Conservation (phyloP, 2,113 vertebrate genomes). For the Pithys albifrons region DNA sequence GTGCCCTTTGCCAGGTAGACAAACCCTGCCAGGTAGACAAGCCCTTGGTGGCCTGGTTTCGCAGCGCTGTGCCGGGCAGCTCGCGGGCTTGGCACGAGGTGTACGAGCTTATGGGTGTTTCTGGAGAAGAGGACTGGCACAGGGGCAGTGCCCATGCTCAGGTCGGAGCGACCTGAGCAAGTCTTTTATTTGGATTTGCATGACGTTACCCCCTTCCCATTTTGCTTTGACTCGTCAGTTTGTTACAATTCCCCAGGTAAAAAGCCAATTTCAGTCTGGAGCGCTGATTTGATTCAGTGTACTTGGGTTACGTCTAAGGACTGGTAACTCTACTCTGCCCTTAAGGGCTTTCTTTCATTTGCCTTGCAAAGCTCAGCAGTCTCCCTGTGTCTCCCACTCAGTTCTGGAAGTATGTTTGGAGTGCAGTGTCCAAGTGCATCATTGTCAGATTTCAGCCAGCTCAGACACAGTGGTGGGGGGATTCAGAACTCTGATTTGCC, state of each 20-base stretch:
- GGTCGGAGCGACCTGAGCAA: fast-evolving
- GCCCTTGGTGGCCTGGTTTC: background rate
- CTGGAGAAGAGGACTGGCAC: background rate
- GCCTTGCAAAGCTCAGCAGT: conserved; percentile 12
- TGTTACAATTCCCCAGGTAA: background rate
- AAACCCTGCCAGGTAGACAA: background rate
- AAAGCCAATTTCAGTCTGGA: background rate
- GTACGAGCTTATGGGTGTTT: fast-evolving
- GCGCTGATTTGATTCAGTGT: background rate
- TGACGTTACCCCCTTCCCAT: background rate
- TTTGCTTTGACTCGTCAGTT: background rate
- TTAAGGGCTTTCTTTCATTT: conserved; percentile 23
- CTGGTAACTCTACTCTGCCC: conserved; percentile 21
- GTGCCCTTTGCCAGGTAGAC: background rate
- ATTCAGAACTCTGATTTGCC: background rate
- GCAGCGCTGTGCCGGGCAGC: background rate
- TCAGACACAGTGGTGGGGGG: background rate
- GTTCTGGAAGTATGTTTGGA: fast-evolving
- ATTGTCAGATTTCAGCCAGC: background rate
- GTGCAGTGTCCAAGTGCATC: background rate
- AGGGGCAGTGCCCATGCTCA: background rate
- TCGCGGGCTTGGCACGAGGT: fast-evolving
- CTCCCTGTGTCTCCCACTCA: background rate
- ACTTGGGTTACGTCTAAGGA: background rate
- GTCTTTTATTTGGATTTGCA: background rate